Evolutionary conservation across 2,888 invertebrate genomes (phyloP).

Genomic region (Acanthoscelides obtectus): DNA sequence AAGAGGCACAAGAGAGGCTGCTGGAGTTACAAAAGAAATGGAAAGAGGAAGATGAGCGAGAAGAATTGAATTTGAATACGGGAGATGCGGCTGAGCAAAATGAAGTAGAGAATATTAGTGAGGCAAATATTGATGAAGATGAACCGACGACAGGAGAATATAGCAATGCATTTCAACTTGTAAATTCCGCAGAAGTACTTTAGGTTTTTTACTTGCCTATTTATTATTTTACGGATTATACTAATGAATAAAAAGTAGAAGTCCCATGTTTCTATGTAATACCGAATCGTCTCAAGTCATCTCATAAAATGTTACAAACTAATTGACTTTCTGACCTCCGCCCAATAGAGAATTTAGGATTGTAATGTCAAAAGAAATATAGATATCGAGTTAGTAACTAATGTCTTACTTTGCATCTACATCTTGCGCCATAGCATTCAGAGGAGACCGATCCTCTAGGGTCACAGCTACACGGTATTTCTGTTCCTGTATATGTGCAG

Average conservation of each 20-base stretch:
- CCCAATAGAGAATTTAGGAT: too few species aligned
- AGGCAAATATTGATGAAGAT: neutral
- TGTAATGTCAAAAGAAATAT: too few species aligned
- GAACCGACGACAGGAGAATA: neutral
- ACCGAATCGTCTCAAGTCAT: too few species aligned
- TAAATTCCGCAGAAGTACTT: neutral
- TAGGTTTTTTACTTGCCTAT: neutral
- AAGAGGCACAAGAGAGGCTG: too few species aligned
- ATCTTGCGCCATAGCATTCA: slow-evolving; percentile 54
- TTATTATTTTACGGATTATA: neutral
- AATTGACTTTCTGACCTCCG: too few species aligned
- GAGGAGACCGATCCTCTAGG: slow-evolving; percentile 52
- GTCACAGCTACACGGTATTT: slow-evolving; percentile 61
- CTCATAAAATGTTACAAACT: too few species aligned
- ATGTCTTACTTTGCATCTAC: slow-evolving; percentile 61
- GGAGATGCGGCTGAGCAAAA: neutral
- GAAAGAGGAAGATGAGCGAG: too few species aligned
- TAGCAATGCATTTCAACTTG: neutral
- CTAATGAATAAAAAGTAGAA: neutral
- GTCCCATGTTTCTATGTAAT: too few species aligned
- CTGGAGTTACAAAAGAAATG: too few species aligned
- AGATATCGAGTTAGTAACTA: too few species aligned
- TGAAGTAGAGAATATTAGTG: neutral
- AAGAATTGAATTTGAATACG: neutral
- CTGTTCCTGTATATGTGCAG: slow-evolving; percentile 41